phyloP scores from a whole-genome alignment of 2,888 invertebrate genomes.

The Drosophila gaucha region DNA sequence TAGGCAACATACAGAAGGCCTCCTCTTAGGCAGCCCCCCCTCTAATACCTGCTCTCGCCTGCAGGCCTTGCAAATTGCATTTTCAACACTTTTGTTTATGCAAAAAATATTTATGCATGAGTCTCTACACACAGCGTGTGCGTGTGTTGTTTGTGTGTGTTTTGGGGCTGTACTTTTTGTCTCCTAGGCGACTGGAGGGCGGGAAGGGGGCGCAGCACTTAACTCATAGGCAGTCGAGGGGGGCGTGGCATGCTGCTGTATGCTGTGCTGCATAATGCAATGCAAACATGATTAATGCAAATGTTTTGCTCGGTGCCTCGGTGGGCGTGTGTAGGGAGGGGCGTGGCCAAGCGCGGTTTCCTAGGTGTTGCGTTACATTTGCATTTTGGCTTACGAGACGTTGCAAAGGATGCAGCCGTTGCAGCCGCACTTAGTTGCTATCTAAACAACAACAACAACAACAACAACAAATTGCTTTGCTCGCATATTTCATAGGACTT shows the following conservation, averaged over 20 bases:
- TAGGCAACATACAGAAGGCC: background rate
- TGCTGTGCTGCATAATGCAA: constrained; percentile 76
- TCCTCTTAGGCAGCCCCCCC: background rate
- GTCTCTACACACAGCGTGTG: constrained; percentile 29
- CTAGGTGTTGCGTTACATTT: constrained; percentile 74
- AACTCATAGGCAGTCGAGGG: constrained; percentile 20
- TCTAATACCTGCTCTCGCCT: background rate
- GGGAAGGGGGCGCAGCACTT: constrained; percentile 42
- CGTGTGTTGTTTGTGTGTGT: constrained; percentile 26
- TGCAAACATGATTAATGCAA: constrained; percentile 80
- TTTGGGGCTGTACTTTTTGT: constrained; percentile 13
- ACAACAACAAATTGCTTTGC: constrained; percentile 21
- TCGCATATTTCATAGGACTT: constrained; percentile 78
- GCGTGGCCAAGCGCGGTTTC: constrained; percentile 21
- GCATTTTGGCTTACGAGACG: constrained; percentile 70
- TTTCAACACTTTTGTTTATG: constrained; percentile 79
- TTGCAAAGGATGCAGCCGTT: constrained; percentile 53
- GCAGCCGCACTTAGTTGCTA: constrained; percentile 74
- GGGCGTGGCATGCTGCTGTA: constrained; percentile 29
- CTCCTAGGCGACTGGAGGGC: constrained; percentile 19
- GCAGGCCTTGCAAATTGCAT: constrained; percentile 66
- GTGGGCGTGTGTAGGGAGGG: constrained; percentile 47
- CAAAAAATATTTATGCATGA: constrained; percentile 77
- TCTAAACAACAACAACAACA: constrained; percentile 60
- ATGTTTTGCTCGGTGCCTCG: constrained; percentile 70